Evolutionary conservation across 1,140 invertebrate genomes (phyloP), one percentile per base, ranked within the genome.

Genomic region (Ceratosolen solmsi): DNA sequence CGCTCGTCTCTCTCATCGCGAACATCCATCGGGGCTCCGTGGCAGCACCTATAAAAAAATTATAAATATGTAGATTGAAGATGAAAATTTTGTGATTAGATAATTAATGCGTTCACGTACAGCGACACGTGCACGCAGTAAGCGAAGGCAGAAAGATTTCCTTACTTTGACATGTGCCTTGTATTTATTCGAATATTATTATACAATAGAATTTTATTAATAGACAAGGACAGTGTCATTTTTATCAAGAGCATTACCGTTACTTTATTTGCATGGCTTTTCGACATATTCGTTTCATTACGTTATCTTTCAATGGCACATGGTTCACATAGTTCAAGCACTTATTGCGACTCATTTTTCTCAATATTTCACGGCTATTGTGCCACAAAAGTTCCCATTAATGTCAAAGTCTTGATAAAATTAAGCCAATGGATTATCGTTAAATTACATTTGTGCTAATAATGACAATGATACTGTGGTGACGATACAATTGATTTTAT

Each of bases 1-100:
- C n/a, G 36, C 2, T 71, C n/a, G n/a, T n/a, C n/a, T n/a, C n/a
- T n/a, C n/a, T n/a, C n/a, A n/a, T n/a, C n/a, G n/a, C n/a, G 54
- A 74, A 65, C 25, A 65, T 74, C 71, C 17, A 54, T 80, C 46
- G 60, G 33, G 56, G n/a, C 56, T 74, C 65, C 60, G 46, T 2
- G 68, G 73, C 63, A 77, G 41, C 41, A 46, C 13, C 41, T 5
- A 46, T 36, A 30, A 51, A 65, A 25, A 82, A 41, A 58, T 82
- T 68, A 82, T 82, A 76, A 46, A 81, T 68, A 81, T 75, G 60
- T 56, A 81, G 72, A 81, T 81, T 81, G 51, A 22, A 41, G 30
- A 76, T 60, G 8, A 76, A 54, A 82, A 71, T 58, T 58, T 58
- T 82, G 65, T 71, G 73, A 81, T 81, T 82, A 58, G 49, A 76